Conservation (phyloP, 2,113 vertebrate genomes). For the Paracanthobrama guichenoti region DNA sequence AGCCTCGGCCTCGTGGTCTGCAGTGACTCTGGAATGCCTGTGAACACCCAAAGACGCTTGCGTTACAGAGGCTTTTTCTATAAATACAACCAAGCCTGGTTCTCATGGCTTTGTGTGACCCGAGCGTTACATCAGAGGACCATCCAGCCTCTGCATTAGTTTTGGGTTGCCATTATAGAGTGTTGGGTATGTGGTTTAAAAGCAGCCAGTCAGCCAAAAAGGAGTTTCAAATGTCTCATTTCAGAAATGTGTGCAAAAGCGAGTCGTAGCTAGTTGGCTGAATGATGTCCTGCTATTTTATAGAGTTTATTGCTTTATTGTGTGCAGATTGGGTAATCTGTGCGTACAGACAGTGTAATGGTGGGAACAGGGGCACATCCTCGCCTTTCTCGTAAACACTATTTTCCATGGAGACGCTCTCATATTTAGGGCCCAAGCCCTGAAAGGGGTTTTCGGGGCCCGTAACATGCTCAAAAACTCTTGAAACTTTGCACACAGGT, state of each 20-base stretch:
- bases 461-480: no score
- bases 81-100: conserved; percentile 65
- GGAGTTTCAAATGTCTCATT: not conserved
- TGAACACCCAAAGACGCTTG: conserved; percentile 64
- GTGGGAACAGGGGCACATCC: not conserved
- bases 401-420: not conserved
- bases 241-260: not conserved
- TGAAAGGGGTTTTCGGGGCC: no score
- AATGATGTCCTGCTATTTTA: not conserved
- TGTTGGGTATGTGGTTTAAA: not conserved
- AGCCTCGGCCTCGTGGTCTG: conserved; percentile 60
- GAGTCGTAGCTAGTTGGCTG: not conserved
- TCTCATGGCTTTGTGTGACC: conserved; percentile 73
- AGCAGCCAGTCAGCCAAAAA: not conserved
- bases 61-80: conserved; percentile 42
- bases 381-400: not conserved
- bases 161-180: not conserved
- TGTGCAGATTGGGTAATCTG: not conserved
- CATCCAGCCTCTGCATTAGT: no score
- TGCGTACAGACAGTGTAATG: no score
- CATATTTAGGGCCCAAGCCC: no score
- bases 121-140: conserved; percentile 14
- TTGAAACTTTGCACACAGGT: no score
- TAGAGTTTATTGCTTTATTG: not conserved
- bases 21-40: conserved; percentile 73